These are phyloP conservation scores for Eulimnadia texana DNA, from an alignment of 1,140 invertebrate species.

Conservation along the genomic window DNA sequence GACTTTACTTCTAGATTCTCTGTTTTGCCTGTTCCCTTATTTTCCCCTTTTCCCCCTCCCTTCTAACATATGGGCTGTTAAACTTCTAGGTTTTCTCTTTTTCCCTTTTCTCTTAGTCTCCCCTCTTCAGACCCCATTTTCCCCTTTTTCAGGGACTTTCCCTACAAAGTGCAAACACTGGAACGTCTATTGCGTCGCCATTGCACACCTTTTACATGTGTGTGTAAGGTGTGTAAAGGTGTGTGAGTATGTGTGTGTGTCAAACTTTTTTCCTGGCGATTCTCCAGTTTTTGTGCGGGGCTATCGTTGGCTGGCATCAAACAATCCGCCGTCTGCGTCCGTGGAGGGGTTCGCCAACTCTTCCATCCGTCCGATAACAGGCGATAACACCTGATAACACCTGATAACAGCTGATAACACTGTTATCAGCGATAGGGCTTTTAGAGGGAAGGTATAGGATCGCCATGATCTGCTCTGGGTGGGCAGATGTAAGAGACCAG, in stretches of 20 bases:
- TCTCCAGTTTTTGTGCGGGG: background rate
- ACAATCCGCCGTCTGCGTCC: background rate
- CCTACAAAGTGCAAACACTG: no score
- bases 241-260: background rate
- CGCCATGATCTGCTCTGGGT: no score
- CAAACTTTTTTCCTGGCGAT: background rate
- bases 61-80: no score
- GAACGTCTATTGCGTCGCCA: no score
- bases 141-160: no score
- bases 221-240: background rate
- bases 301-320: background rate
- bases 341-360: background rate
- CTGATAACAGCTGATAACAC: no score
- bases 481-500: background rate
- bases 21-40: no score
- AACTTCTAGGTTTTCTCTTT: background rate
- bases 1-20: no score
- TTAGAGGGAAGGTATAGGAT: background rate
- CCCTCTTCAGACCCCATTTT: no score
- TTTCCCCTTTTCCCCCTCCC: no score
- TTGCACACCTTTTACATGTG: background rate
- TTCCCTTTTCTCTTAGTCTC: no score
- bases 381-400: background rate
- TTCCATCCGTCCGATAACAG: background rate
- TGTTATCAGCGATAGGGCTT: no score